Conservation (phyloP, 1,140 invertebrate genomes). For the Polypedilum pembai region DNA sequence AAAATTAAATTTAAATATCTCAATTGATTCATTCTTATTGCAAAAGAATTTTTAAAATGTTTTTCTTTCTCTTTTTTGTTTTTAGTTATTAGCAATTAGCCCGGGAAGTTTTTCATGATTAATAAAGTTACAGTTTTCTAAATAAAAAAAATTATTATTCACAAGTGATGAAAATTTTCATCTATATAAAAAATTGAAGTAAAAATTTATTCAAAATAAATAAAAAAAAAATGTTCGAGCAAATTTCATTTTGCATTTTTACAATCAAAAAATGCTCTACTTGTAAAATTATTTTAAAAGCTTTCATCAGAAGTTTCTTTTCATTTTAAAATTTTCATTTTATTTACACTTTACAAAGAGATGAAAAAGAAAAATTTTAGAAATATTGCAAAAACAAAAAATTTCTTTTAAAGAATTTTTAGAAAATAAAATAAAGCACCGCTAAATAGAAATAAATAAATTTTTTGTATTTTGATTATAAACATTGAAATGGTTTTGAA, state of each 20-base stretch:
- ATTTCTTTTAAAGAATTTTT: too few species aligned
- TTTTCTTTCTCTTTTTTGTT: constrained; percentile 1
- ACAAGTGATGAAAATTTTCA: background rate
- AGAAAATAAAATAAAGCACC: too few species aligned
- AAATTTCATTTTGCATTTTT: background rate
- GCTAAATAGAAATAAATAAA: too few species aligned
- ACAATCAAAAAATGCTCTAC: background rate
- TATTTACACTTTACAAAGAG: too few species aligned
- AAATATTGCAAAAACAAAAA: too few species aligned
- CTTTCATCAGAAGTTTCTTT: too few species aligned
- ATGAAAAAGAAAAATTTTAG: too few species aligned
- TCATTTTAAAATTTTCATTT: too few species aligned
- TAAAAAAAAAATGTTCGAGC: background rate
- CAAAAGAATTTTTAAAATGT: background rate
- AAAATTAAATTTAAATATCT: background rate
- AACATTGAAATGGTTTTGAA: too few species aligned
- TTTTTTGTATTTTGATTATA: too few species aligned
- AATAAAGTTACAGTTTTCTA: background rate
- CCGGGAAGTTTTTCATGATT: constrained; percentile 7
- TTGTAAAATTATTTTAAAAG: background rate
- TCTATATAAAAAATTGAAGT: too few species aligned
- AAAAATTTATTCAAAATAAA: too few species aligned
- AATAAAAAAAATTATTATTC: background rate
- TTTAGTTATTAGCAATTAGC: constrained; percentile 18
- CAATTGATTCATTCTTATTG: constrained; percentile 13